Percentiles rank a stretch among this genome's conserved stretches.
These are phyloP conservation scores for Melanostigma gelatinosum DNA, from an alignment of 2,113 vertebrate genomes.

Conservation along the genomic window DNA sequence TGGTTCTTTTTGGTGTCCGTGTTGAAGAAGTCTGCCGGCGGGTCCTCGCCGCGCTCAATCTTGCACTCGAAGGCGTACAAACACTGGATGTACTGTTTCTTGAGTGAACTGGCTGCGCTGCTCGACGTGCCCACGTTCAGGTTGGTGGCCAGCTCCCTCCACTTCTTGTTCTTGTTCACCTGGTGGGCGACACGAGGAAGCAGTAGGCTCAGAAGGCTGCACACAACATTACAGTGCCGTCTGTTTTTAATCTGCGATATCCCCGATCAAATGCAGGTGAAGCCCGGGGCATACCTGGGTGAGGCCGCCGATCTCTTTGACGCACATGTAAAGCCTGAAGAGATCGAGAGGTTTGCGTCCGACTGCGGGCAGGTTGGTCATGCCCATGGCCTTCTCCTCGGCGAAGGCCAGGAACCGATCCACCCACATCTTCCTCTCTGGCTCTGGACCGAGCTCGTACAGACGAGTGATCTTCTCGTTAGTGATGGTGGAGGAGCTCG, in stretches of 20 bases:
- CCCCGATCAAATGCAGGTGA: neutral
- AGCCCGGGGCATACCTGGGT: constrained; percentile 85
- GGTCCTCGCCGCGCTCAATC: constrained; percentile 97
- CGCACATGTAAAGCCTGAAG: constrained; percentile 95
- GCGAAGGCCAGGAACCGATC: constrained; percentile 96
- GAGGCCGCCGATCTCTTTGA: constrained; percentile 98
- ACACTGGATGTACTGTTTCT: constrained; percentile 99
- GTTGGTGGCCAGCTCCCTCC: constrained; percentile 97
- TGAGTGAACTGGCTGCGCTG: constrained; percentile 97
- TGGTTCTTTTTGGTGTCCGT: constrained; percentile 96
- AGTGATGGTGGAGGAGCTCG: constrained; percentile 97
- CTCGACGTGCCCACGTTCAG: constrained; percentile 98
- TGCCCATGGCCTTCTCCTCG: constrained; percentile 98
- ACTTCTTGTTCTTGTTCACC: constrained; percentile 99
- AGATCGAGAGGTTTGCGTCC: constrained; percentile 98
- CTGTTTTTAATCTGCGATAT: neutral
- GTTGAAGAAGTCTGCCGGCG: constrained; percentile 96
- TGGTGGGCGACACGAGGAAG: constrained; percentile 63
- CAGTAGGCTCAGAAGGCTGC: constrained; percentile 28
- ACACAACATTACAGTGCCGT: neutral
- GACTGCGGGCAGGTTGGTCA: constrained; percentile 97
- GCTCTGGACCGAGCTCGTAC: constrained; percentile 96
- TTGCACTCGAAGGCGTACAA: constrained; percentile 99
- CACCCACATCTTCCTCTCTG: constrained; percentile 98
- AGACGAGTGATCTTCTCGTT: constrained; percentile 99